Base-by-base conservation (phyloP, 2,797 vertebrate genomes). In the Melanotaenia trifasciata region DNA sequence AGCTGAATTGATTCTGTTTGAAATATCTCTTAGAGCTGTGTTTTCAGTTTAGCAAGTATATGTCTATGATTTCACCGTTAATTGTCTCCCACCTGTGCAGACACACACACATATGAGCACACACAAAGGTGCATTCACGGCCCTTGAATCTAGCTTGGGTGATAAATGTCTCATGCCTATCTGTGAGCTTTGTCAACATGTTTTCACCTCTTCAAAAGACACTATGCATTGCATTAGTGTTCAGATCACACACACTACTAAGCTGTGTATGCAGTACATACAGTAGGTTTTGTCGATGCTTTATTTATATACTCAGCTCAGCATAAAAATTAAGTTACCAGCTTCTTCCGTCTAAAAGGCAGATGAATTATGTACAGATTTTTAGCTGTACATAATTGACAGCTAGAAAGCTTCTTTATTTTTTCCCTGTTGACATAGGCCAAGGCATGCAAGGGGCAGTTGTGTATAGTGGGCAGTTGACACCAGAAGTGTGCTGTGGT, bases 401-500 rank as follows among this genome's bases (percentile, higher is more conserved):
- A 22, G 24, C 73, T 71, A 24, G 60, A 72, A 64, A 20, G 58
- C 26, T 63, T 63, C 70, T 60, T 53, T 69, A 61, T 50, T 50
- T 4, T 22, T 8, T 4, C 1, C 38, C 62, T 60, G 68, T 68
- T 53, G 36, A 69, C 60, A 66, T 72, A 56, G 78, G 72, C 84
- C 63, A 81, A 81, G 72, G 72, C 68, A 82, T 67, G 59, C 67
- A 70, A 33, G 69, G 80, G 71, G 59, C 71, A 80, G 85, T 78
- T 84, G 83, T 88, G 84, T 84, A 86, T 89, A 53, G 69, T 61
- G 51, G 58, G 76, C 70, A 76, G 67, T 77, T 90, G 90, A 93
- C 90, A 93, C 81, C 85, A 90, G 76, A 90, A 92, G 92, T 94
- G 86, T 90, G 92, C 91, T 92, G 78, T 68, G 81, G 78, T 70